Base-by-base conservation (phyloP, 2,797 vertebrate genomes). In the Alectoris magna region DNA sequence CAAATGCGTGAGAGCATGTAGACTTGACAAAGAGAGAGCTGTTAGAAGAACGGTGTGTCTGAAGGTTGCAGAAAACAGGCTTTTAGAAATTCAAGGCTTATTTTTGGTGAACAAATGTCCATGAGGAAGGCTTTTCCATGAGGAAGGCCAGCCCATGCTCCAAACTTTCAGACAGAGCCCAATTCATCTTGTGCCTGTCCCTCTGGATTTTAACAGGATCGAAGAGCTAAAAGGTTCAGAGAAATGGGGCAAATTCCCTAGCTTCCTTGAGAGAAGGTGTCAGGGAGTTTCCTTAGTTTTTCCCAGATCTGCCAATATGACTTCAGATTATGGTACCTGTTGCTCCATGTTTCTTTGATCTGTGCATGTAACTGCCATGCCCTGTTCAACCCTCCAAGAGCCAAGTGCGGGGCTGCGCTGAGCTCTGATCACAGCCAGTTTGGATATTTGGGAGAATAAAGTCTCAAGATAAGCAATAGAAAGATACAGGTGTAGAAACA, bases 341-440 rank as follows among this genome's bases (percentile, higher is more conserved):
- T 76, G 29, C 39, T 69, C 87, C 27, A 3, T 18, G 19, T 17
- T 23, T 55, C 49, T 53, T 16, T 24, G 48, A 38, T 48, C 49
- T 58, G 36, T 46, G 55, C 44, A 59, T 0, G 0, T 60, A 36
- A 4, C 13, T 53, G 14, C 55, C 8, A 2, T 9, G 5, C 44
- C 26, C 64, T 46, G 23, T 24, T 29, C 51, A 46, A 46, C 0
- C 2, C n/a, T 27, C 43, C 62, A 55, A 62, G 21, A 63, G 36
- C 18, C 24, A 69, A 43, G 8, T 16, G 7, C n/a, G 51, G 72
- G 60, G 26, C 23, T 66, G 16, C 5, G 39, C 41, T 27, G 17
- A 60, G 53, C 21, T n/a, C 34, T 53, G 36, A 67, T 18, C 9
- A 1, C 2, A 27, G 31, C 39, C 14, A 10, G 0, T 44, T 21